phyloP scores from a whole-genome alignment of 1,140 invertebrate genomes.

The Heliconius eleuchia region DNA sequence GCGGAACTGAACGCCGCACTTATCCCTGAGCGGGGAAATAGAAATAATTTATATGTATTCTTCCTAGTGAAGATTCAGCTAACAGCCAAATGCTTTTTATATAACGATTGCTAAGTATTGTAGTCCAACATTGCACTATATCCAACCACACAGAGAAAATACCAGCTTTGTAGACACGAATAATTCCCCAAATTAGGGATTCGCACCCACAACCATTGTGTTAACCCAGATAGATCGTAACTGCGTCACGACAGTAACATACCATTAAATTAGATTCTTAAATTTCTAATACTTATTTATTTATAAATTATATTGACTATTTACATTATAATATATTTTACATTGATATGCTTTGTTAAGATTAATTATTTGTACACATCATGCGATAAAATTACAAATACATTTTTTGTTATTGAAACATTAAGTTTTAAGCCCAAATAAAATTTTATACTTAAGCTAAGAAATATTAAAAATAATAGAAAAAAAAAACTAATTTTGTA shows the following conservation, averaged over 20 bases:
- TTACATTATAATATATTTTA: slow-evolving; percentile 43
- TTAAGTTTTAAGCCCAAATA: not conserved
- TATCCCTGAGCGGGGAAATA: not conserved
- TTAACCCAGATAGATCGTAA: not conserved
- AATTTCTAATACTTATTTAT: not conserved
- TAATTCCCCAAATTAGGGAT: no score
- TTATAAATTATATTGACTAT: slow-evolving; percentile 18
- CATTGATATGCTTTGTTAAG: slow-evolving; percentile 55
- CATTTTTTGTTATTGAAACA: not conserved
- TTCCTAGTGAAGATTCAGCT: not conserved
- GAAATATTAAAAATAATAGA: no score
- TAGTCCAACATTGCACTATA: not conserved
- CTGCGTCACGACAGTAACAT: not conserved
- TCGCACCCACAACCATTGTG: no score
- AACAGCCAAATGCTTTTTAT: not conserved
- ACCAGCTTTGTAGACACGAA: no score
- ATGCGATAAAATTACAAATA: not conserved
- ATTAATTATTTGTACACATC: slow-evolving; percentile 47
- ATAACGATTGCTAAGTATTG: no score
- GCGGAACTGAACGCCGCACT: not conserved
- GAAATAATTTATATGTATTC: not conserved
- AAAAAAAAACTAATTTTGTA: no score
- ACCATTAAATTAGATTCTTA: not conserved
- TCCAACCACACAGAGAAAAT: no score
- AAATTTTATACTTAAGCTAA: not conserved